A percentile compares a stretch with the other conserved stretches of the same genome.
phyloP scores from a whole-genome alignment of 2,888 invertebrate genomes.

The Tubulanus polymorphus region DNA sequence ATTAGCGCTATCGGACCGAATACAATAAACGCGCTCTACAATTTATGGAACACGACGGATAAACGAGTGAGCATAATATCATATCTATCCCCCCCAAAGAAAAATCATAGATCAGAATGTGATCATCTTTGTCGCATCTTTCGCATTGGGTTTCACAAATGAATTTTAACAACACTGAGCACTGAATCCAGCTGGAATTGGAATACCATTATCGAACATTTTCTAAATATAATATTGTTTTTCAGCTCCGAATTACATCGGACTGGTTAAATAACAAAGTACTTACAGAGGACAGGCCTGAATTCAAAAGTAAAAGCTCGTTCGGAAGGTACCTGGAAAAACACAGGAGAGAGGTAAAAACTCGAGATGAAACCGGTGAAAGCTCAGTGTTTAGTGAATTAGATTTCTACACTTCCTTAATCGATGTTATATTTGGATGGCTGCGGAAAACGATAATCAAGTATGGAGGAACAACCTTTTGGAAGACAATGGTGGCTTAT shows the following conservation, averaged over 20 bases:
- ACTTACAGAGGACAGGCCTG: constrained; percentile 22
- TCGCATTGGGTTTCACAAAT: too few species aligned
- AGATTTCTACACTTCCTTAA: constrained; percentile 33
- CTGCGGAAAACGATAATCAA: constrained; percentile 35
- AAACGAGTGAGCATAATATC: too few species aligned
- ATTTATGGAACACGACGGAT: constrained; percentile 28
- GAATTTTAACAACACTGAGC: too few species aligned
- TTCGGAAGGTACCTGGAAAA: constrained; percentile 31
- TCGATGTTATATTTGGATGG: constrained; percentile 33
- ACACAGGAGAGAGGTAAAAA: constrained; percentile 28
- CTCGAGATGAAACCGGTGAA: too few species aligned
- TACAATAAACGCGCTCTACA: constrained; percentile 26
- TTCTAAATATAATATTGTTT: too few species aligned
- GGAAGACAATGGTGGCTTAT: constrained; percentile 67
- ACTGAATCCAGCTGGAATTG: too few species aligned
- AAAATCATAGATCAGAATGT: too few species aligned
- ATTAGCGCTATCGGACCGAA: constrained; percentile 28
- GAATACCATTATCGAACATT: too few species aligned
- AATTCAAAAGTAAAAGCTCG: constrained; percentile 29
- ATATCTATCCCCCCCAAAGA: too few species aligned
- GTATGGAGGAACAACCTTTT: constrained; percentile 34
- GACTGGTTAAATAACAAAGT: constrained; percentile 30
- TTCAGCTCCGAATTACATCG: too few species aligned
- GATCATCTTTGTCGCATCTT: too few species aligned
- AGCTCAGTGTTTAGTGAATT: too few species aligned